Conservation (phyloP, 2,797 vertebrate genomes). For the Eulemur rubriventer region DNA sequence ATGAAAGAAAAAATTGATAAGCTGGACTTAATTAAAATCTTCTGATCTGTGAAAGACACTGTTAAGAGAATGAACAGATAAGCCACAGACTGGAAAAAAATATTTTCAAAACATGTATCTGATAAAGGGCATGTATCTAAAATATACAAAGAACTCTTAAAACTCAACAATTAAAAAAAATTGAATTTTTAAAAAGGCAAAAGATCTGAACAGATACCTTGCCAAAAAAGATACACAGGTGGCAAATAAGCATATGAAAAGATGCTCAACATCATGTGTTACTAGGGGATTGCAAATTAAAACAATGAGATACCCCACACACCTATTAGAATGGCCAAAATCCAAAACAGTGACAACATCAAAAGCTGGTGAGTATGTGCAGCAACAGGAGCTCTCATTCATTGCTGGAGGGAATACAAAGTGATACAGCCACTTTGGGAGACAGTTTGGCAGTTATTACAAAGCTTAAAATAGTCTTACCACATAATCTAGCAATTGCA, state of each 20-base stretch:
- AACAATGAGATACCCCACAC: background rate
- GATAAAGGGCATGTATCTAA: background rate
- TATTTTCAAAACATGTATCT: background rate
- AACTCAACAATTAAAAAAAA: background rate
- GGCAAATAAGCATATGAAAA: background rate
- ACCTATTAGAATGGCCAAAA: background rate
- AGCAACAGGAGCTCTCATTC: background rate
- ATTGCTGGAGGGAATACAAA: background rate
- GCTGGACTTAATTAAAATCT: background rate
- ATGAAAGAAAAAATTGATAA: background rate
- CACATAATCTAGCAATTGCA: background rate
- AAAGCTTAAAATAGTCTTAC: background rate
- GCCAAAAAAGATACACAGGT: background rate
- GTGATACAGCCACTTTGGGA: background rate
- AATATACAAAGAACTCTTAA: background rate
- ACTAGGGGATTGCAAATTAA: background rate
- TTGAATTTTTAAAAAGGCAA: background rate
- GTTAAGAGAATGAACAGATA: constrained; percentile 7
- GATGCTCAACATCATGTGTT: background rate
- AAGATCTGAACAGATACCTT: background rate
- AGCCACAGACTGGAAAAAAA: background rate
- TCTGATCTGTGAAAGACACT: background rate
- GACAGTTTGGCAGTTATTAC: background rate
- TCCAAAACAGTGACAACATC: background rate
- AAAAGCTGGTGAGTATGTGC: background rate